phyloP scores from a whole-genome alignment of 2,113 vertebrate species.

The Callionymus lyra region DNA sequence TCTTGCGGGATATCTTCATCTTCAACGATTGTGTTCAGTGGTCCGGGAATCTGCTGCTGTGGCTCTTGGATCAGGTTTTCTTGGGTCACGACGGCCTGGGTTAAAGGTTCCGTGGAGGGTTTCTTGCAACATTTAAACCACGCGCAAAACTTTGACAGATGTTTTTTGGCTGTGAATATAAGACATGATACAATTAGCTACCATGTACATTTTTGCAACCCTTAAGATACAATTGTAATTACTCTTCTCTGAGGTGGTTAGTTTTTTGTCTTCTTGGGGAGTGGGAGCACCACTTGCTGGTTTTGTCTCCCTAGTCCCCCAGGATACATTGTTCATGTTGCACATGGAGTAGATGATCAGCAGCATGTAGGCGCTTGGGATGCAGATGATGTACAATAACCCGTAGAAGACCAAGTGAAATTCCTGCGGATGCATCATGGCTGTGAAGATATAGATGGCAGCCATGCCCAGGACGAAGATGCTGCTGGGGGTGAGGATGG shows the following conservation, averaged over 20 bases:
- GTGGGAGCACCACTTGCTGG: too few species aligned
- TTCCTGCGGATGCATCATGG: constrained; percentile 68
- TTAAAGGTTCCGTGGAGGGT: not conserved
- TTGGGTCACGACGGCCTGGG: accelerated
- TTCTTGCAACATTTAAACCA: constrained; percentile 36
- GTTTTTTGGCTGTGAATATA: too few species aligned
- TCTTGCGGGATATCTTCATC: not conserved
- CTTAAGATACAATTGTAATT: too few species aligned
- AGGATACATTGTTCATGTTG: constrained; percentile 74
- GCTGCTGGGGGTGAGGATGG: constrained; percentile 67
- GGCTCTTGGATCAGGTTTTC: constrained; percentile 4
- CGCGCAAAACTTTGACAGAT: too few species aligned
- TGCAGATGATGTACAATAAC: constrained; percentile 75
- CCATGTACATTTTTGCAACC: too few species aligned
- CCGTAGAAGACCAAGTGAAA: constrained; percentile 69
- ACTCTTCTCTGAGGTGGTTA: too few species aligned
- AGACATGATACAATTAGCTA: too few species aligned
- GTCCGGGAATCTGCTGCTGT: not conserved
- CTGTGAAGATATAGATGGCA: constrained; percentile 63
- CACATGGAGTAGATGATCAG: constrained; percentile 74
- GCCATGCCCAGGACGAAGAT: constrained; percentile 70
- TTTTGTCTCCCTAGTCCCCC: constrained; percentile 67
- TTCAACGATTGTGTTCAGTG: constrained; percentile 23
- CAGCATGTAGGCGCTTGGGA: constrained; percentile 74
- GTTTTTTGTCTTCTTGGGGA: too few species aligned